These are phyloP conservation scores for Cacoxenus indagator DNA, from an alignment of 2,888 invertebrate genomes.

Conservation along the genomic window DNA sequence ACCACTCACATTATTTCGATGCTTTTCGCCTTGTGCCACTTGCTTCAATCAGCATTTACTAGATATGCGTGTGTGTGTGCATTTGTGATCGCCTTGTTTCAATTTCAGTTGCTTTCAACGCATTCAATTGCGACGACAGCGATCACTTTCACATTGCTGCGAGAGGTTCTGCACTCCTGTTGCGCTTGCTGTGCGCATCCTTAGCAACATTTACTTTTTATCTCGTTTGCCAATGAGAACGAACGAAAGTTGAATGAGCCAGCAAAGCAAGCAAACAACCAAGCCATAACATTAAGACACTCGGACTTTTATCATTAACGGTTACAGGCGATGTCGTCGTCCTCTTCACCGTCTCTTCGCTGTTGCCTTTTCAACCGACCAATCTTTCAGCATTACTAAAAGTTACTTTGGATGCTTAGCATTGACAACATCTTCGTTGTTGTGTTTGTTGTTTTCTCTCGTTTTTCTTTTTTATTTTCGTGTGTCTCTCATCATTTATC, in stretches of 20 bases:
- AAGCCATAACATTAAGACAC: slow-evolving; percentile 17
- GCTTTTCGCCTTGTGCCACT: neutral
- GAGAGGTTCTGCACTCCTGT: neutral
- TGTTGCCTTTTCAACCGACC: neutral
- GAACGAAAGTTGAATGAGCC: slow-evolving; percentile 15
- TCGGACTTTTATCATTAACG: slow-evolving; percentile 9
- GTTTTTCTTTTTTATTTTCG: neutral
- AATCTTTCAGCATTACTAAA: too few relatives aligned
- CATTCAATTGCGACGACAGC: neutral
- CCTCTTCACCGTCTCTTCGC: neutral
- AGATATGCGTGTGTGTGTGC: neutral
- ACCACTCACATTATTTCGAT: neutral
- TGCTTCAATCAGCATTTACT: neutral
- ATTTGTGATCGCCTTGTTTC: neutral
- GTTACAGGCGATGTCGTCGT: neutral
- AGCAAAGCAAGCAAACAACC: too few relatives aligned
- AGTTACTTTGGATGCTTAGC: neutral
- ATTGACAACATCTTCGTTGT: slow-evolving; percentile 6
- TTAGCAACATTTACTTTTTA: too few relatives aligned
- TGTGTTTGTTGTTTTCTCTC: slow-evolving; percentile 18
- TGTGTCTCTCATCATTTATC: slow-evolving; percentile 7
- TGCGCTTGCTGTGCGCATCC: neutral
- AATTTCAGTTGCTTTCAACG: slow-evolving; percentile 6
- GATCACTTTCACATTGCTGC: slow-evolving; percentile 2
- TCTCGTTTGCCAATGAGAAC: neutral